A percentile compares a stretch with the other conserved stretches of the same genome.
Evolutionary conservation across 2,797 vertebrate genomes (phyloP).

Genomic region (Peromyscus attwateri): DNA sequence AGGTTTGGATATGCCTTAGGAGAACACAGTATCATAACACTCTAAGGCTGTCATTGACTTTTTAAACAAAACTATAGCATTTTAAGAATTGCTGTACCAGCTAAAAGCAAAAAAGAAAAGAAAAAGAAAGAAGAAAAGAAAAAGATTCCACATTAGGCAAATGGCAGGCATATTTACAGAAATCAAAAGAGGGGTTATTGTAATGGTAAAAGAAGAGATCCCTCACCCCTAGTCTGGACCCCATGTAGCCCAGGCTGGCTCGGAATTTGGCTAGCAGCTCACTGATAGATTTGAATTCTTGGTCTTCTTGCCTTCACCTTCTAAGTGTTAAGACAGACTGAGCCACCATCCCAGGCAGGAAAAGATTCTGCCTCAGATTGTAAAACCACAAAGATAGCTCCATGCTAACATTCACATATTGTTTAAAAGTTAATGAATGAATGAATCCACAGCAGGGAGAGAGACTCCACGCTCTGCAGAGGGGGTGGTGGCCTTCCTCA

Average conservation of each 20-base stretch:
- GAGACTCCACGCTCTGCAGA: neutral
- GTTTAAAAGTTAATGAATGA: slow-evolving; percentile 17
- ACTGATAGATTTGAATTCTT: neutral
- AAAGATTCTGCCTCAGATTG: slow-evolving; percentile 1
- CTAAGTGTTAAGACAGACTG: neutral
- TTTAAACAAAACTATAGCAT: neutral
- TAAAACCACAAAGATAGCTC: neutral
- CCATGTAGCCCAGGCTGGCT: neutral
- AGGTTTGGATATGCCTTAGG: neutral
- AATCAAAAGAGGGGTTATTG: slow-evolving; percentile 7
- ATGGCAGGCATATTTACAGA: neutral
- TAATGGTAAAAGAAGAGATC: neutral
- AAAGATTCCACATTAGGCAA: slow-evolving; percentile 10
- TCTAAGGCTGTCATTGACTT: slow-evolving; percentile 15
- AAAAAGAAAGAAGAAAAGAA: neutral
- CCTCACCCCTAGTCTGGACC: neutral
- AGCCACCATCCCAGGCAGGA: neutral
- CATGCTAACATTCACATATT: neutral
- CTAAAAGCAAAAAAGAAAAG: slow-evolving; percentile 50
- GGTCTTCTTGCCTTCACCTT: neutral
- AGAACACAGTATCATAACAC: neutral
- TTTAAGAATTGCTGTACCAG: neutral
- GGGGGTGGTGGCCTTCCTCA: accelerated
- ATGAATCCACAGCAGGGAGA: neutral
- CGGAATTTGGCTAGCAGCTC: neutral